Percentiles rank a stretch among this genome's conserved stretches.
Conservation (phyloP, 2,888 invertebrate genomes). For the Scrobipalpa costella region DNA sequence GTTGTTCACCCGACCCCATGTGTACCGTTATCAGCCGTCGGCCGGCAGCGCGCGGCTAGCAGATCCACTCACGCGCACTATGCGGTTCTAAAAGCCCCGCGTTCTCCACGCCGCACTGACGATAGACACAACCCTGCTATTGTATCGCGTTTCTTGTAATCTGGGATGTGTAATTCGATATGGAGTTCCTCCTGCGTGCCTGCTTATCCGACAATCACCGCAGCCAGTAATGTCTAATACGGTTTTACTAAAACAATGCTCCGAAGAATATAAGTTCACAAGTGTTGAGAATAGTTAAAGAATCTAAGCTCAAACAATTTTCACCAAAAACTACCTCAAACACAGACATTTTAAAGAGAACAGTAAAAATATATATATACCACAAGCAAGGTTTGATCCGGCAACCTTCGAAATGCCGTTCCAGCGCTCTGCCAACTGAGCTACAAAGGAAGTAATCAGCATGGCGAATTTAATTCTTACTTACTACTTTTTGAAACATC, state of each 20-base stretch:
- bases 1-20: slow-evolving; percentile 44
- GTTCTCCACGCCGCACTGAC: slow-evolving; percentile 32
- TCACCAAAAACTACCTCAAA: too few relatives aligned
- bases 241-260: background rate
- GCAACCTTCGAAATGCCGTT: too few relatives aligned
- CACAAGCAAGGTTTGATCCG: too few relatives aligned
- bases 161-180: slow-evolving; percentile 24
- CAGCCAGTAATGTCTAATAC: background rate
- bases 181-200: slow-evolving; percentile 10
- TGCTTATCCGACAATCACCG: background rate
- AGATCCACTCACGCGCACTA: slow-evolving; percentile 31
- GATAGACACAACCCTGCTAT: slow-evolving; percentile 32
- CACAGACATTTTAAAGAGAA: too few relatives aligned
- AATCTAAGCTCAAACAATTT: too few relatives aligned
- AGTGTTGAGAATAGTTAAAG: too few relatives aligned
- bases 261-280: background rate
- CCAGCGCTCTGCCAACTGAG: too few relatives aligned
- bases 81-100: slow-evolving; percentile 24
- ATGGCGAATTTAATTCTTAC: too few relatives aligned
- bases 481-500: too few relatives aligned
- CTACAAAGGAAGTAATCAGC: too few relatives aligned
- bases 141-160: slow-evolving; percentile 26
- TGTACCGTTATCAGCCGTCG: slow-evolving; percentile 44
- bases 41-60: slow-evolving; percentile 35
- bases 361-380: too few relatives aligned